These are phyloP conservation scores for Theristicus caerulescens DNA, from an alignment of 2,113 vertebrate species.

Conservation along the genomic window DNA sequence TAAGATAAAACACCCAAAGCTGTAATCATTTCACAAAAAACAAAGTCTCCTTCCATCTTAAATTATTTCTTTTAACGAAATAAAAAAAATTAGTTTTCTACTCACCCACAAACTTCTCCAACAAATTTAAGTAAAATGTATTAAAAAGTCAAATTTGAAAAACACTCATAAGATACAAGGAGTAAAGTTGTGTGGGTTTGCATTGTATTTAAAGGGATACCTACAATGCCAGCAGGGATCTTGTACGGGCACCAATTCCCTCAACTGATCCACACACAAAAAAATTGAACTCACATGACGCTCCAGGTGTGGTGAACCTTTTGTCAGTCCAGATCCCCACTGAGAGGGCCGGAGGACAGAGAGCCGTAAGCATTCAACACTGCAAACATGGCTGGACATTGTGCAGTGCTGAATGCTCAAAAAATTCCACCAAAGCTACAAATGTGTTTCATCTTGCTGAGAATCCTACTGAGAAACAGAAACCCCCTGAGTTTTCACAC, in stretches of 20 bases:
- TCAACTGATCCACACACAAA: background rate
- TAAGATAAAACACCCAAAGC: background rate
- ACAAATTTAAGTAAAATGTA: background rate
- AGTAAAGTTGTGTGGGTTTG: background rate
- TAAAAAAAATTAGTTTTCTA: background rate
- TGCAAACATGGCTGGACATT: background rate
- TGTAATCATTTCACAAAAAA: background rate
- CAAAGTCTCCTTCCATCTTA: background rate
- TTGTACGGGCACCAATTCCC: background rate
- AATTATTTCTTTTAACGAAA: background rate
- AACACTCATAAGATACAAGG: background rate
- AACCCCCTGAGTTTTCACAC: background rate
- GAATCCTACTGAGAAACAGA: background rate
- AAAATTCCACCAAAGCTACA: background rate
- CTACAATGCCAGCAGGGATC: background rate
- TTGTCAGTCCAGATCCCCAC: background rate
- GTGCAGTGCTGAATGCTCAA: background rate
- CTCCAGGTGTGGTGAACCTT: background rate
- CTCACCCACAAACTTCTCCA: background rate
- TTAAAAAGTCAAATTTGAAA: background rate
- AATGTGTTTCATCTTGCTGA: background rate
- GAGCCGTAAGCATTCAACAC: background rate
- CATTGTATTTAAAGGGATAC: background rate
- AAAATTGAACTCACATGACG: fast-evolving
- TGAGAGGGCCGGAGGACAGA: background rate